Base-by-base conservation (phyloP, 1,140 invertebrate genomes). In the Halesus radiatus region DNA sequence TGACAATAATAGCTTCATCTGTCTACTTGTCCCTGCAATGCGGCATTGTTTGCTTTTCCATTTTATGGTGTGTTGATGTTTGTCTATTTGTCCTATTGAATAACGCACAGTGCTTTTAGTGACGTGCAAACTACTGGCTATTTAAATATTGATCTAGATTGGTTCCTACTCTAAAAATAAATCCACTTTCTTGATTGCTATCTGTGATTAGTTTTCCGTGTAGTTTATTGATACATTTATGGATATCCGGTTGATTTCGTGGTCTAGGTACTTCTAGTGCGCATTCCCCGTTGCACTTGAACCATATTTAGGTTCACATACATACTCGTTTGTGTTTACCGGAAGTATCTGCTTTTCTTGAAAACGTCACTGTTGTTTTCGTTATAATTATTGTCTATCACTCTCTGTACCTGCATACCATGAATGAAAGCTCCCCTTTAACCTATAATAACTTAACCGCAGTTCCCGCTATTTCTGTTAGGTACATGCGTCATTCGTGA, bases 1-100 rank as follows among this genome's bases (percentile, higher is more conserved):
- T 45, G 37, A 45, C 13, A 73, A 73, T 73, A 50, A 73, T 20
- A 16, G 26, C 52, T 45, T 18, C 68, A 72, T 53, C 50, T 52
- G 68, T 53, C 68, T 26, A n/a, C 7, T 45, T 45, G 37, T 10
- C 37, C 37, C 37, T 45, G 13, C 37, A 45, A 64, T 18, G 4
- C 4, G n/a, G n/a, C 10, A 20, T 56, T 56, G 54, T 56, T 18
- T 56, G 20, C 20, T 13, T 15, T 60, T 13, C 20, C 22, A 60
- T 13, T 60, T 60, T 60, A 60, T 26, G 10, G 5, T 56, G 54
- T 56, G 54, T 22, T 56, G 6, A 18, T 18, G 20, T 60, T 15
- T 60, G 23, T 26, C 23, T 60, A 22, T 60, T 60, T 23, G 58
- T 20, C 26, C 15, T 23, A 60, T 23, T 60, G n/a, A 22, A 56